phyloP scores from a whole-genome alignment of 2,113 vertebrate genomes.

The Nyctibius bracteatus region DNA sequence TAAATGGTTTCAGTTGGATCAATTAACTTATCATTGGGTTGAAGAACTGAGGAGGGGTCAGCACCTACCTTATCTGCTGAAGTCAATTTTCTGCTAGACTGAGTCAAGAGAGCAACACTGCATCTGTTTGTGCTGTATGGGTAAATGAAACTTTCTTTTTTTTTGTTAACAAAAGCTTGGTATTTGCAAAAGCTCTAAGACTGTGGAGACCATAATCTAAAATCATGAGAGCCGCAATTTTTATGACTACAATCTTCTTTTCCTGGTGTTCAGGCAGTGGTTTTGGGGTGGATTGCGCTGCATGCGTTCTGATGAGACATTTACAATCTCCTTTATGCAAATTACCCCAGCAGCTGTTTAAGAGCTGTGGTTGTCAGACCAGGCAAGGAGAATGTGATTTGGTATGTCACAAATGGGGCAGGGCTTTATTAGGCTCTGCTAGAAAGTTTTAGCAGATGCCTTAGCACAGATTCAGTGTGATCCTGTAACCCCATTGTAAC shows the following conservation, averaged over 20 bases:
- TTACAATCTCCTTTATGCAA: constrained; percentile 68
- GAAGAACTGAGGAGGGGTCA: constrained; percentile 38
- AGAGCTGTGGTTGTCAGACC: constrained; percentile 66
- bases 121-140: constrained; percentile 24
- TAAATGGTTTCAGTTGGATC: constrained; percentile 8
- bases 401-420: constrained; percentile 67
- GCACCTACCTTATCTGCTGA: constrained; percentile 5
- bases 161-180: background rate
- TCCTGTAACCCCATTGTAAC: constrained; percentile 46
- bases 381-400: constrained; percentile 66
- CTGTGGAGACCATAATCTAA: constrained; percentile 64
- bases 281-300: constrained; percentile 65
- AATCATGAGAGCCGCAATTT: constrained; percentile 66
- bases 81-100: constrained; percentile 63
- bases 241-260: constrained; percentile 67
- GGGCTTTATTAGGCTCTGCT: constrained; percentile 57
- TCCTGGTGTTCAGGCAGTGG: constrained; percentile 65
- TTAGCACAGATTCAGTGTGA: constrained; percentile 16
- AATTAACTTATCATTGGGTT: background rate
- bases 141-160: constrained; percentile 32
- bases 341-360: constrained; percentile 68
- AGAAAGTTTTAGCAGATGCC: constrained; percentile 63
- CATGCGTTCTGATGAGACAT: constrained; percentile 61
- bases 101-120: constrained; percentile 20
- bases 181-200: constrained; percentile 54